Base-by-base conservation (phyloP, 1,140 invertebrate genomes). In the Drosophila bocki region DNA sequence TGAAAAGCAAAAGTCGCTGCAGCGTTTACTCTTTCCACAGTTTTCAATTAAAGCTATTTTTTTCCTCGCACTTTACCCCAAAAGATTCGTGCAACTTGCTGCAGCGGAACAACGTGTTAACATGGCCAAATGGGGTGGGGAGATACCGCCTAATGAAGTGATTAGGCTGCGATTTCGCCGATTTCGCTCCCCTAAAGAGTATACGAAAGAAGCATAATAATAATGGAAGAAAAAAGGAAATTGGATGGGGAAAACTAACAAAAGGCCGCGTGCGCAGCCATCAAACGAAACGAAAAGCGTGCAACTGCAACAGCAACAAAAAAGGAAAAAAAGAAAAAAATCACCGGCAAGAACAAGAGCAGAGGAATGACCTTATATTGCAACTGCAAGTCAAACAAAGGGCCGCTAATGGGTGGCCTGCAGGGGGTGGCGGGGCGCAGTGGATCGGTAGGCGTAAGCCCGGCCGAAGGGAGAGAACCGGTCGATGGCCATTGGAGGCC, bases 341-440 rank as follows among this genome's bases (percentile, higher is more conserved):
- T 12, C 60, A 65, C 42, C 80, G 78, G 57, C 71, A 60, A 72
- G 67, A 82, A 69, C 79, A 75, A 87, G 80, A 88, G 83, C 83
- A 84, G 78, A 85, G 85, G 86, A 90, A 90, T 90, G 85, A 90
- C 85, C 85, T 90, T 90, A 90, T 90, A 90, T 90, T 90, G 85
- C 85, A 90, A 84, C 85, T 87, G 84, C 84, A 87, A 87, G 64
- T 78, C 84, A 87, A 87, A 87, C 84, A 87, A 87, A 87, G 80
- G 86, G 80, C 77, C 80, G 84, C 84, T 88, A 87, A 87, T 87
- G 81, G 84, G 59, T 50, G 53, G 68, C 32, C 26, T 53, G 33
- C 37, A 75, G 75, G 65, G 62, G 53, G 44, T 45, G 26, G 59
- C 45, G 35, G 50, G 60, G 35, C 22, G n/a, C 15, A 48, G 42